A percentile compares a stretch with the other conserved stretches of the same genome.
These are phyloP conservation scores for Sardina pilchardus DNA, from an alignment of 2,113 vertebrate genomes.

Conservation along the genomic window DNA sequence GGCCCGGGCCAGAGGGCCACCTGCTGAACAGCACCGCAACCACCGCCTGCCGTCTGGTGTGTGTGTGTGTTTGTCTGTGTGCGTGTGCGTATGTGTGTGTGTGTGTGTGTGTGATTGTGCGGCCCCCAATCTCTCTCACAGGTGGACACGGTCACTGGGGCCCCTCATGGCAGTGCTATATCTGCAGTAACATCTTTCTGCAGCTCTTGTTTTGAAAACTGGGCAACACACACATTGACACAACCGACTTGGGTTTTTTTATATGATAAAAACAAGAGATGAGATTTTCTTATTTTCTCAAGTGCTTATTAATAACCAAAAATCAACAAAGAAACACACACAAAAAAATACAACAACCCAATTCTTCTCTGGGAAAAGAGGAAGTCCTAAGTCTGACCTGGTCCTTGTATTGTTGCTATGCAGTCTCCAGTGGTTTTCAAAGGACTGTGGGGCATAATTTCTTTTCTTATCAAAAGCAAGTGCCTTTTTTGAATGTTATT, in stretches of 20 bases:
- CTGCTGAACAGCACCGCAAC: neutral
- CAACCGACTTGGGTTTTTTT: slow-evolving; percentile 6
- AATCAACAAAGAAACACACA: slow-evolving; percentile 35
- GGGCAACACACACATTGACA: slow-evolving; percentile 38
- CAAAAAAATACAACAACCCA: slow-evolving; percentile 21
- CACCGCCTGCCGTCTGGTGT: neutral
- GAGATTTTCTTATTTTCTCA: slow-evolving; percentile 43
- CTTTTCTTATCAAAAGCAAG: slow-evolving; percentile 88
- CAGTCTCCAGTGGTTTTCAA: slow-evolving; percentile 80
- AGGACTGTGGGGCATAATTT: slow-evolving; percentile 79
- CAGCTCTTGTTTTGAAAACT: slow-evolving; percentile 23
- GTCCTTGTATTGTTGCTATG: slow-evolving; percentile 77
- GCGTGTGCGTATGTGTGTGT: neutral
- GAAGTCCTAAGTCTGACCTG: slow-evolving; percentile 52
- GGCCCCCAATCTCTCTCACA: neutral
- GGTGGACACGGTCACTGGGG: neutral
- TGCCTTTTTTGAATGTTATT: slow-evolving; percentile 98
- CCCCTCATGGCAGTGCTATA: neutral
- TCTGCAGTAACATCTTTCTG: slow-evolving; percentile 41
- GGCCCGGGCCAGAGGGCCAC: slow-evolving; percentile 44
- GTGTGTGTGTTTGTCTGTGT: neutral
- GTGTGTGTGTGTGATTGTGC: neutral
- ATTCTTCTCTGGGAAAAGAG: slow-evolving; percentile 24
- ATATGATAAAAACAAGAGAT: neutral
- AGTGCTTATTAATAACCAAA: slow-evolving; percentile 75